Base-by-base conservation (phyloP, 1,140 invertebrate genomes). In the Anoplolepis gracilipes region DNA sequence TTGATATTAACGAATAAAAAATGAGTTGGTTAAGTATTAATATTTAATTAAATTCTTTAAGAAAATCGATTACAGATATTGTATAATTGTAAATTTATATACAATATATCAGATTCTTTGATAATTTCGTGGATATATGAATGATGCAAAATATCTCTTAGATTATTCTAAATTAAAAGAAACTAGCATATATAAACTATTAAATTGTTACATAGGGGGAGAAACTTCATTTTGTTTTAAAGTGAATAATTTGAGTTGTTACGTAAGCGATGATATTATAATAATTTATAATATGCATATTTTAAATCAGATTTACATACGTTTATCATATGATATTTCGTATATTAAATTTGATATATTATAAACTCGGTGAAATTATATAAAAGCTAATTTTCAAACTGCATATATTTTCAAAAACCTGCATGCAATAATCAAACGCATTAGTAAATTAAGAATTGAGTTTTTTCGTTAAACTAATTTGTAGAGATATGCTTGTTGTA, bases 221-320 rank as follows among this genome's bases (percentile, higher is more conserved):
- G 33, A 72, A 16, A 42, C 57, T 81, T 70, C 13, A 82, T 82
- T 82, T 73, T 73, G 39, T 36, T 30, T 22, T 57, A 16, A 55
- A 79, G 8, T 49, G 53, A 82, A 46, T 82, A 82, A 82, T 82
- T 82, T 28, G 36, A 72, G 36, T 53, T 82, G 67, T 13, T 55
- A 79, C n/a, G 76, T 59, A 72, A 70, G 53, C 78, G 49, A 72
- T 81, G 30, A 73, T 55, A 72, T 59, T 82, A n/a, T n/a, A n/a
- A n/a, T n/a, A 59, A 72, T 73, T 72, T 73, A 69, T 81, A 22
- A 79, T 70, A 42, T 22, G 39, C 28, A 25, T 73, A 59, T 46
- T 72, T 73, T 61, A 59, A 73, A 72, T 59, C 36, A 25, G 53
- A 57, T 72, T 82, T 73, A 61, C 65, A 4, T 72, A 13, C 19